These are phyloP conservation scores for Scaptomyza graminum DNA, from an alignment of 1,140 invertebrate species.

Conservation along the genomic window DNA sequence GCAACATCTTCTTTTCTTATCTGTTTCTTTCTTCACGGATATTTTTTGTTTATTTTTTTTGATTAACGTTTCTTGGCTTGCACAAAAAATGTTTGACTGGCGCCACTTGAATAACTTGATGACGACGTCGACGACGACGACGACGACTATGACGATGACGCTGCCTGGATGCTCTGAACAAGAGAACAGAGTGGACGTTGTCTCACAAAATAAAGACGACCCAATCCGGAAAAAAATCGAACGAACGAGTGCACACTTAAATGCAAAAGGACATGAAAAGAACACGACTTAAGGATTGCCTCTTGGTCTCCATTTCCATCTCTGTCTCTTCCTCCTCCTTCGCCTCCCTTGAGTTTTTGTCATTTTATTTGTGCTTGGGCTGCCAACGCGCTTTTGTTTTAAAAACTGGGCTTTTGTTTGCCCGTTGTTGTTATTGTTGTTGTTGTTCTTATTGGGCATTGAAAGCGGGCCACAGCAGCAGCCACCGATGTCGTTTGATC, in stretches of 20 bases:
- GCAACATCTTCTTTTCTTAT: constrained; percentile 22
- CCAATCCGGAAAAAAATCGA: constrained; percentile 63
- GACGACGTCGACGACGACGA: constrained; percentile 43
- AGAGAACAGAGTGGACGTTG: constrained; percentile 23
- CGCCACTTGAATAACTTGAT: constrained; percentile 80
- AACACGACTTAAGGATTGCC: constrained; percentile 77
- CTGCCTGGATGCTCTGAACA: constrained; percentile 10
- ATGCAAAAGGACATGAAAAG: constrained; percentile 80
- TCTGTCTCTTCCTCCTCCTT: neutral
- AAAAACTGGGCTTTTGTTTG: constrained; percentile 34
- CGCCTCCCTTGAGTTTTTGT: constrained; percentile 5
- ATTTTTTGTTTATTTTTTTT: constrained; percentile 49
- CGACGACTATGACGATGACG: constrained; percentile 3
- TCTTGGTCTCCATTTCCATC: neutral
- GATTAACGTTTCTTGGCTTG: constrained; percentile 21
- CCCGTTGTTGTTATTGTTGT: constrained; percentile 46
- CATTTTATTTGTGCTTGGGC: constrained; percentile 38
- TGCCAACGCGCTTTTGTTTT: constrained; percentile 80
- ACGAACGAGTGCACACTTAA: constrained; percentile 79
- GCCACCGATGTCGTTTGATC: constrained; percentile 63
- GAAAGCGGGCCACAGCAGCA: constrained; percentile 47
- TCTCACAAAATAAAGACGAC: constrained; percentile 74
- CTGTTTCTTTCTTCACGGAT: constrained; percentile 22
- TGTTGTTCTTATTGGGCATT: constrained; percentile 54
- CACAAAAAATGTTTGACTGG: constrained; percentile 74